Evolutionary conservation across 1,140 invertebrate genomes (phyloP), one percentile per base, ranked within the genome.

Genomic region (Tetragonula clypearis): DNA sequence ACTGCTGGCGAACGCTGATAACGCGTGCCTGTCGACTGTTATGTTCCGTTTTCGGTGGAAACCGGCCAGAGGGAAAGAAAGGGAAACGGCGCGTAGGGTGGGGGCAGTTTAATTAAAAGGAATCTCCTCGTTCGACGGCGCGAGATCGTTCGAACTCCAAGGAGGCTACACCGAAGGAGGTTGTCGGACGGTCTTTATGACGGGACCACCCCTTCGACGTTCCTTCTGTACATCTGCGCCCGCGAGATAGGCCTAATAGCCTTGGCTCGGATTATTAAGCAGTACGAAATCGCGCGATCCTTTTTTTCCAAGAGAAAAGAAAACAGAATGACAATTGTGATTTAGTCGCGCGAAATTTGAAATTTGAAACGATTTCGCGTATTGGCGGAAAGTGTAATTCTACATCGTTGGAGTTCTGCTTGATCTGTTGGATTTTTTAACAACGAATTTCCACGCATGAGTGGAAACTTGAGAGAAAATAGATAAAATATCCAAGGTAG

Each of bases 31-130:
- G 92, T 92, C 92, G 92, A 90, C 92, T 93, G 92, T 94, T 93
- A 92, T 92, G 92, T 93, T 91, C 87, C 87, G 90, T 92, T 93
- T 93, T 93, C 91, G 88, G 88, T 73, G 79, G 85, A 84, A 77
- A 82, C n/a, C 58, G 82, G 77, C 84, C 74, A 72, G 74, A 87
- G 72, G 74, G 65, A 72, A 79, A 71, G 86, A 73, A 80, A 82
- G 76, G 81, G 88, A 84, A 86, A 71, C 83, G 41, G 30, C 26
- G 21, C 26, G 41, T 53, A 74, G 74, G 73, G 66, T 85, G 35
- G 91, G 88, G 92, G 93, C 91, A 93, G 94, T 95, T 95, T 94
- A 94, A 94, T 95, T 95, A 94, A 95, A 94, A 94, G 94, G 94
- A 95, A 94, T 93, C 93, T 93, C 90, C 92, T 92, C 93, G 91